Conservation (phyloP, 1,140 invertebrate species). For the Dolichoris vasculosae region DNA sequence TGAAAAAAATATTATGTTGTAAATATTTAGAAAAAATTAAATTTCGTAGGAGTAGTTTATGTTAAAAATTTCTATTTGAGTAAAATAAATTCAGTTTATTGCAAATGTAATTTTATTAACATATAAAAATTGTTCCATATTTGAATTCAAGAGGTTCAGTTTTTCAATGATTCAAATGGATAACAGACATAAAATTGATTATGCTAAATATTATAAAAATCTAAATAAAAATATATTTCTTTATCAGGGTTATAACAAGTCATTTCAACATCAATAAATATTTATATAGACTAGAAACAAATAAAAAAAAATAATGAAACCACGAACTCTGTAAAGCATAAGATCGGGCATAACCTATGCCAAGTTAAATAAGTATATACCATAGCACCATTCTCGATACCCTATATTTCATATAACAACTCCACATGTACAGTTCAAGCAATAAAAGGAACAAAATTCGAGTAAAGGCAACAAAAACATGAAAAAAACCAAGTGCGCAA, state of each 20-base stretch:
- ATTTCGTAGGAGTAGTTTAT: no score
- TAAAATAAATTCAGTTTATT: not conserved
- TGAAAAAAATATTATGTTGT: no score
- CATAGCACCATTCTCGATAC: not conserved
- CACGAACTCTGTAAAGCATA: not conserved
- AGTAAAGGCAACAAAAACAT: not conserved
- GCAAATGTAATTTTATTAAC: not conserved
- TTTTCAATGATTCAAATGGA: not conserved
- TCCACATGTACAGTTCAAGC: no score
- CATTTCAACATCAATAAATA: not conserved
- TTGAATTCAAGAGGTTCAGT: not conserved
- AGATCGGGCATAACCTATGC: not conserved
- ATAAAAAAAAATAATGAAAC: not conserved
- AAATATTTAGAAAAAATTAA: no score
- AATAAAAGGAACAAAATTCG: not conserved
- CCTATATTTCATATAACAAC: slow-evolving; percentile 42
- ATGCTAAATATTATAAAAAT: not conserved
- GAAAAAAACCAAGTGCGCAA: not conserved
- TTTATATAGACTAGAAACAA: not conserved
- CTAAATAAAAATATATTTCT: not conserved
- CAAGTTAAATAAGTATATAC: slow-evolving; percentile 41
- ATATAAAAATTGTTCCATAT: not conserved
- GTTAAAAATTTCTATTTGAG: not conserved
- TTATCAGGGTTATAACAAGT: not conserved
- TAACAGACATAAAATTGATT: not conserved